phyloP scores from a whole-genome alignment of 2,797 vertebrate species.

The Neosalanx taihuensis region DNA sequence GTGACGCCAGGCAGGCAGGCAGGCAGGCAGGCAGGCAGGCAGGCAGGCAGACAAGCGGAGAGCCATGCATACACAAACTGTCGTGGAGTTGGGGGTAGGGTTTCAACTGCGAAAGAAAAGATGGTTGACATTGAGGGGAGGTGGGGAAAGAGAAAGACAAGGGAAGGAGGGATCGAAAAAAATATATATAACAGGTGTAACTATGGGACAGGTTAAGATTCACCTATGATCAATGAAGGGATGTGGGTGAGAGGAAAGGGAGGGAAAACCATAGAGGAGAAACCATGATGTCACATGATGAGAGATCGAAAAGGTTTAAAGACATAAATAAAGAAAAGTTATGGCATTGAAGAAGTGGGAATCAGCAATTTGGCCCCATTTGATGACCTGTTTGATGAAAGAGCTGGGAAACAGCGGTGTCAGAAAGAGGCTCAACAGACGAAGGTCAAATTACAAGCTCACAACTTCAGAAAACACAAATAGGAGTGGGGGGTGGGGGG shows the following conservation, averaged over 20 bases:
- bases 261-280: conserved; percentile 8
- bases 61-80: conserved; percentile 12
- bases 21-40: not conserved
- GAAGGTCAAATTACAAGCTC: not conserved
- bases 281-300: conserved; percentile 43
- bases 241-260: conserved; percentile 46
- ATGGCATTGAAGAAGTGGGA: conserved; percentile 3
- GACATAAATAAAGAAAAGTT: not conserved
- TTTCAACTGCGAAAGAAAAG: conserved; percentile 33
- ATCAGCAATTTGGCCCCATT: conserved; percentile 18
- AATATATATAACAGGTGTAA: not conserved
- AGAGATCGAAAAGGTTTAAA: not conserved
- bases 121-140: not conserved
- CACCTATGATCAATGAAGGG: conserved; percentile 20
- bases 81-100: conserved; percentile 14
- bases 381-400: not conserved
- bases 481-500: not conserved
- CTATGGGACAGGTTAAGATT: too few species aligned
- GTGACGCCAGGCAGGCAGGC: conserved; percentile 56
- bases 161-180: not conserved
- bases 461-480: not conserved
- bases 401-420: not conserved
- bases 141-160: not conserved
- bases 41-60: too few species aligned
- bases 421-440: not conserved